phyloP scores from a whole-genome alignment of 2,888 invertebrate species.

The Aporophyla lueneburgensis region DNA sequence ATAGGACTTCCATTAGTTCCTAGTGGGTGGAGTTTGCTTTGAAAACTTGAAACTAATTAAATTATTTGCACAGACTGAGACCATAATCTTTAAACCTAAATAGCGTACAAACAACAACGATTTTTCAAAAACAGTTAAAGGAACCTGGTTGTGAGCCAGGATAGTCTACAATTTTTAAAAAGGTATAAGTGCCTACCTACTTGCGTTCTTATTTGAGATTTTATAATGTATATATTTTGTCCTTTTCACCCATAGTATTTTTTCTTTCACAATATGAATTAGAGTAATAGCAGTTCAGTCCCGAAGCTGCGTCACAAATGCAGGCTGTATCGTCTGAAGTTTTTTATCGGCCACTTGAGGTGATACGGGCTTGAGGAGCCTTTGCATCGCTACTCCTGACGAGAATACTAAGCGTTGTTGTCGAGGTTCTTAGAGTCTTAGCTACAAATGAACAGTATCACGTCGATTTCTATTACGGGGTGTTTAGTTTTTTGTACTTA shows the following conservation, averaged over 20 bases:
- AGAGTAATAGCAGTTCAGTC: slow-evolving; percentile 8
- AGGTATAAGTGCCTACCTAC: background rate
- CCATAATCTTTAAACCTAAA: background rate
- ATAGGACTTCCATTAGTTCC: background rate
- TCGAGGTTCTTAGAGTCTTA: slow-evolving; percentile 33
- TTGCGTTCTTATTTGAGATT: background rate
- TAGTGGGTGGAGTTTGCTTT: background rate
- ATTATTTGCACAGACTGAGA: too few species aligned
- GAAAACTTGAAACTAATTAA: background rate
- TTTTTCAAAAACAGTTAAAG: background rate
- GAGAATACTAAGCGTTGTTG: slow-evolving; percentile 38
- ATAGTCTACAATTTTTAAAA: background rate
- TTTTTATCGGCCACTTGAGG: slow-evolving; percentile 33
- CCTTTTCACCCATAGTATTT: background rate
- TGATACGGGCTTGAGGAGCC: slow-evolving; percentile 21
- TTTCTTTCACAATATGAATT: background rate
- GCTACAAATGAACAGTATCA: slow-evolving; percentile 43
- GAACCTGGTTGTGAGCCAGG: background rate
- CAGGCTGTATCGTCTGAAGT: slow-evolving; percentile 31
- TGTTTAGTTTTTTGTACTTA: slow-evolving; percentile 37
- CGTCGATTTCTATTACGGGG: slow-evolving; percentile 38
- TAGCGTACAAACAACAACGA: background rate
- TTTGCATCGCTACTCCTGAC: slow-evolving; percentile 27
- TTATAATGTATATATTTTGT: background rate
- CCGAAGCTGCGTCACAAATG: background rate